Evolutionary conservation across 1,140 invertebrate species (phyloP), one percentile per base, ranked within the genome.

Genomic region (Zaprionus nigranus): DNA sequence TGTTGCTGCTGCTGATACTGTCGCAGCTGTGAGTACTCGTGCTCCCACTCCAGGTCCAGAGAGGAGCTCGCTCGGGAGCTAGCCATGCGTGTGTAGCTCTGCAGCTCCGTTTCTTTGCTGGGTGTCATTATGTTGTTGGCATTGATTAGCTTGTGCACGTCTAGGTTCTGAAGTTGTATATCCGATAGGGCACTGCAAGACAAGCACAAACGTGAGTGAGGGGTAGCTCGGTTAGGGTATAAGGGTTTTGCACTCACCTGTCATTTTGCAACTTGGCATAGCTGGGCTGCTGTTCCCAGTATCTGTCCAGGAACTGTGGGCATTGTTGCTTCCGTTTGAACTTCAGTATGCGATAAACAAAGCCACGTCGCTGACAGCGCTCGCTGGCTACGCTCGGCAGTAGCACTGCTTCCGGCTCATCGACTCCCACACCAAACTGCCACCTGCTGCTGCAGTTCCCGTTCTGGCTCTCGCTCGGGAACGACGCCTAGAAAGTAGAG

Each of bases 31-130:
- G 80, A 78, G 64, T 92, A 92, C 60, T 92, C 92, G 40, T 92
- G 92, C 69, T 92, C 92, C 92, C 92, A 92, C 69, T 92, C 92
- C 7, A 92, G 76, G 28, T 92, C 92, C 20, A 92, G 56, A 6
- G 92, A 92, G 20, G 91, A 92, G 63, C 91, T 92, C 3, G 92
- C 85, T 12, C 84, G 69, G 0, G 92, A 92, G 54, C 57, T 80
- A 24, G 76, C 51, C 49, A 80, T 71, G 12, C 76, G 84, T 3
- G 68, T 78, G 26, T 78, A 88, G 17, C 62, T 72, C 17, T 81
- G 76, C 34, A 92, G 49, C 26, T 90, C 83, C 26, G 90, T 90
- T 69, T 92, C 90, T 58, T 86, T 87, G 28, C 49, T 83, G 58
- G 81, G 36, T 20, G 78, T 74, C 22, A 11, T 24, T 24, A 24